Evolutionary conservation across 2,888 invertebrate genomes (phyloP), one percentile per base, ranked within the genome.

Genomic region (Tubulanus polymorphus): DNA sequence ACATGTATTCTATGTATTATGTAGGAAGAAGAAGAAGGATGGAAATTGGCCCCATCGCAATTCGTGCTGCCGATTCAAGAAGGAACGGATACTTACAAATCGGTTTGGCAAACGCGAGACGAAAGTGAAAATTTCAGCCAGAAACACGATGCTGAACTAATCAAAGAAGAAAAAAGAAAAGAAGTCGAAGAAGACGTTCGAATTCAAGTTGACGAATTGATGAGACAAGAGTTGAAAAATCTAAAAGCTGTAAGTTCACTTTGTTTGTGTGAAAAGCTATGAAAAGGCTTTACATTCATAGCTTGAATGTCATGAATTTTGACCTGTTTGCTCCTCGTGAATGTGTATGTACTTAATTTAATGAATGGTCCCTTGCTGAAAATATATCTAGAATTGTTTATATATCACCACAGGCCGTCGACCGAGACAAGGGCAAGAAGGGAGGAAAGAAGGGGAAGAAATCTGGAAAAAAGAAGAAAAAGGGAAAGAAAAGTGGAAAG

Each of bases 61-160:
- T 79, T 79, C 68, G 72, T 78, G 2, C 72, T 72, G 12, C 58
- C 71, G 37, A 65, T 79, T 18, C 67, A 70, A 53, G 77, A 77
- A 46, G 74, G 70, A 6, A 68, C 71, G 32, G 70, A 69, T 0
- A 67, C 64, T 6, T 77, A 69, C 62, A 72, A 71, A 70, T 91
- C 89, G 59, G 83, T 88, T 26, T 95, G 94, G 94, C 86, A 86
- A 67, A 85, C 85, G 53, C 88, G 87, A 73, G 88, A 91, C 65
- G 92, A 93, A 70, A 80, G 82, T 0, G 81, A 83, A 1, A 90
- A 92, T 78, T 84, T 86, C 0, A 82, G 85, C 50, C 93, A 94
- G 75, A 83, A 84, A 26, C 87, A 88, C 66, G 90, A 93, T 72
- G 83, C 84, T 53, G 88, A 91, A 57, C 88, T 94, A 81, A 89